Evolutionary conservation across 2,888 invertebrate genomes (phyloP).

Genomic region (Hedychridium roseum): DNA sequence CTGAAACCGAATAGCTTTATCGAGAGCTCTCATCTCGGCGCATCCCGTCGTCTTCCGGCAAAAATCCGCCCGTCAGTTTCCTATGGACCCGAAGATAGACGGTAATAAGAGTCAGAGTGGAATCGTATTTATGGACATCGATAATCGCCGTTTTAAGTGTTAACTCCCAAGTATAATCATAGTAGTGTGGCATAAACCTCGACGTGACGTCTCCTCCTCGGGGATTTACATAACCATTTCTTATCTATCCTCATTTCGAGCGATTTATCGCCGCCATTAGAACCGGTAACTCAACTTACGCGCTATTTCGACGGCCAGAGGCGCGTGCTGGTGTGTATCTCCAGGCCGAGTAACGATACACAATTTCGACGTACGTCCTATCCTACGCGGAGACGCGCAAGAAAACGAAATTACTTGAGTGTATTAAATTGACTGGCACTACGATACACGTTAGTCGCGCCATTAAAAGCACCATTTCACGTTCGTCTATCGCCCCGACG

Average conservation of each 20-base stretch:
- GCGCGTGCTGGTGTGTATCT: neutral
- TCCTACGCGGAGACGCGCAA: conserved; percentile 2
- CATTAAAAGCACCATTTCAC: conserved; percentile 19
- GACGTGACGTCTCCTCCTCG: too few relatives aligned
- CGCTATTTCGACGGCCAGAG: neutral
- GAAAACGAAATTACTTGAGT: conserved; percentile 16
- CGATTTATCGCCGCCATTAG: conserved; percentile 10
- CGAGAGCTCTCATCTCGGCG: too few relatives aligned
- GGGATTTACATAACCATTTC: conserved; percentile 12
- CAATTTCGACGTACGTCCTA: neutral
- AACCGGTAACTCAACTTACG: conserved; percentile 19
- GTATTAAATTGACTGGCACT: conserved; percentile 11
- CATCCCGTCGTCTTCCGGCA: neutral
- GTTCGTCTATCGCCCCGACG: neutral
- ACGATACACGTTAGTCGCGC: conserved; percentile 10
- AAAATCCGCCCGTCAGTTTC: neutral
- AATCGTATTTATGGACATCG: too few relatives aligned
- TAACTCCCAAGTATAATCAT: too few relatives aligned
- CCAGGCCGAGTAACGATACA: neutral
- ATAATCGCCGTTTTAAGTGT: too few relatives aligned
- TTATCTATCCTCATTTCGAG: conserved; percentile 8
- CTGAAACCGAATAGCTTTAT: too few relatives aligned
- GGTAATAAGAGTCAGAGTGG: too few relatives aligned
- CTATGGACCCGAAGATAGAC: too few relatives aligned
- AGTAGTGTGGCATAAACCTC: too few relatives aligned